Conservation (phyloP, 2,113 vertebrate genomes). For the Hyla sarda region DNA sequence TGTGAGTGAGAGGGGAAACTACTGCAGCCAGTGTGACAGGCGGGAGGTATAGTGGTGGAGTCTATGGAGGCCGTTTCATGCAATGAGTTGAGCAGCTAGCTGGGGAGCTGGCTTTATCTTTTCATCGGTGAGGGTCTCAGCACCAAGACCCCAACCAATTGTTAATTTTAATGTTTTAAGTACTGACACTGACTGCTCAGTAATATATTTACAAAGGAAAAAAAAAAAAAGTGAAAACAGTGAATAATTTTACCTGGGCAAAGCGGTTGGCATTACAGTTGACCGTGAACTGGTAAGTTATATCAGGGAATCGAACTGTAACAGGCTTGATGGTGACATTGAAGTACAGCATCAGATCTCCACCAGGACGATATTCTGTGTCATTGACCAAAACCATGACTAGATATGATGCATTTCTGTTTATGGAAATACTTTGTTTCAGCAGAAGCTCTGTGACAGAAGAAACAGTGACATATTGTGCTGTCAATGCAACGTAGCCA, state of each 20-base stretch:
- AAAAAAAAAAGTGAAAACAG: not conserved
- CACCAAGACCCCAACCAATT: no score
- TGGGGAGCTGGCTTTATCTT: no score
- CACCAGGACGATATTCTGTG: constrained; percentile 79
- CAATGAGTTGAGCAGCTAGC: no score
- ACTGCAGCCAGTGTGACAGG: no score
- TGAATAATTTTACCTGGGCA: constrained; percentile 80
- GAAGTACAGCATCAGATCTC: constrained; percentile 85
- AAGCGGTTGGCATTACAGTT: constrained; percentile 83
- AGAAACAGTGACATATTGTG: not conserved
- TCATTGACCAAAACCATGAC: constrained; percentile 90
- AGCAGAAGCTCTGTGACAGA: constrained; percentile 81
- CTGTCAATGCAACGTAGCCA: not conserved
- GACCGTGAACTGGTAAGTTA: constrained; percentile 77
- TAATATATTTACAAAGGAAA: not conserved
- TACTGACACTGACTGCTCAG: no score
- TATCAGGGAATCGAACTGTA: constrained; percentile 80
- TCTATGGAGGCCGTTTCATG: no score
- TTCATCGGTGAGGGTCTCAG: no score
- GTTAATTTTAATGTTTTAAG: no score
- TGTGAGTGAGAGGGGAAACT: no score
- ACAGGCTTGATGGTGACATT: constrained; percentile 90
- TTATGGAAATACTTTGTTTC: constrained; percentile 82
- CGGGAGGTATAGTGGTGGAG: no score
- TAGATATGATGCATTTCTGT: constrained; percentile 80